Evolutionary conservation across 2,797 vertebrate species (phyloP), one percentile per base, ranked within the genome.

Genomic region (Spheniscus humboldti): DNA sequence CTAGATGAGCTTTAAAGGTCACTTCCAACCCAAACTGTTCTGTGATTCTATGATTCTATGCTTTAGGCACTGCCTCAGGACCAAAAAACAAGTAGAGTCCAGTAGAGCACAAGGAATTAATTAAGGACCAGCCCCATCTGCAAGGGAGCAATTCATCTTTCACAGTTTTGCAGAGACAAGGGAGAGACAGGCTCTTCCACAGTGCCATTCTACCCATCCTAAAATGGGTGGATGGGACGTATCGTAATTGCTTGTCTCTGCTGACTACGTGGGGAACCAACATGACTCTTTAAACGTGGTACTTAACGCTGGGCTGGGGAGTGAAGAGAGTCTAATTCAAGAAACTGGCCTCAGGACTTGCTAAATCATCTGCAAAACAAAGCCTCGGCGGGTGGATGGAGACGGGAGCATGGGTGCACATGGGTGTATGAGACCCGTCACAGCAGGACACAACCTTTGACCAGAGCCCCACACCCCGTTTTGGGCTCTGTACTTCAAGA

Each of bases 401-500:
- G 50, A 59, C 0, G 3, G 41, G 11, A 71, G 5, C 39, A 15
- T 12, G 53, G 22, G 18, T 75, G 16, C 20, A 41, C 7, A 9
- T 16, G 18, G 41, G 47, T 53, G 27, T 30, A 60, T 14, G 39
- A 72, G 71, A 27, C 27, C 41, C 33, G 30, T 14, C 9, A 11
- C 47, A 76, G 64, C 23, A 39, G 57, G 35, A 48, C 8, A n/a
- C 45, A 72, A 45, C 18, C 37, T 53, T 55, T 69, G 25, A 24
- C 31, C 27, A n/a, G 57, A 43, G 31, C 20, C 35, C 35, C 2
- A 7, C 6, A 28, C 24, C 20, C 7, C 2, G 0, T 13, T 67
- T 31, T 22, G 41, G 28, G 31, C 35, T 86, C 69, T 43, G n/a
- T 25, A 13, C 5, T 62, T 35, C 45, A 45, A 52, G 72, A 50